These are phyloP conservation scores for Paraescarpia echinospica DNA, from an alignment of 1,140 invertebrate genomes.

Conservation along the genomic window DNA sequence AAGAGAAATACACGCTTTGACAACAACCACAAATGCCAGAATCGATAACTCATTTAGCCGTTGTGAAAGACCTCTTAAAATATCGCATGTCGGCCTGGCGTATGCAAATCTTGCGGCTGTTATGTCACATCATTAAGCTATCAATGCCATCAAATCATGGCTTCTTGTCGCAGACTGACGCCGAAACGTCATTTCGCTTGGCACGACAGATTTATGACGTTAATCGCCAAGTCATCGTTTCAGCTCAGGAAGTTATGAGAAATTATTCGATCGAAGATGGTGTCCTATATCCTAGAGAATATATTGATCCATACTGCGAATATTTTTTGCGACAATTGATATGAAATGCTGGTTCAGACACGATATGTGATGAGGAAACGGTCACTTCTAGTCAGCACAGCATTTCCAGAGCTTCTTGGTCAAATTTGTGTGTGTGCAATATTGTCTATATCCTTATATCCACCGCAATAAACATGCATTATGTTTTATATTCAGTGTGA, in stretches of 20 bases:
- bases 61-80: not conserved
- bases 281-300: not conserved
- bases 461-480: too few species aligned
- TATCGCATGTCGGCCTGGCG: not conserved
- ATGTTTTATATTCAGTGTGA: too few species aligned
- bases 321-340: not conserved
- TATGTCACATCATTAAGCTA: slow-evolving; percentile 1
- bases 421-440: too few species aligned
- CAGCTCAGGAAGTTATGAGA: not conserved
- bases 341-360: not conserved
- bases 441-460: too few species aligned
- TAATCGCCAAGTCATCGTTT: not conserved
- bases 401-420: not conserved
- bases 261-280: not conserved
- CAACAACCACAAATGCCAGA: not conserved
- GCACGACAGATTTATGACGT: not conserved
- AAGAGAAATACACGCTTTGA: not conserved
- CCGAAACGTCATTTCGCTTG: not conserved
- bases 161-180: not conserved
- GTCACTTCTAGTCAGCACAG: not conserved
- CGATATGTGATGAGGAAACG: not conserved
- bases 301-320: not conserved
- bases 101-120: not conserved
- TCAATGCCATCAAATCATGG: not conserved
- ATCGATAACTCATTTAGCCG: not conserved